Base-by-base conservation (phyloP, 2,113 vertebrate species). In the Sapajus apella region DNA sequence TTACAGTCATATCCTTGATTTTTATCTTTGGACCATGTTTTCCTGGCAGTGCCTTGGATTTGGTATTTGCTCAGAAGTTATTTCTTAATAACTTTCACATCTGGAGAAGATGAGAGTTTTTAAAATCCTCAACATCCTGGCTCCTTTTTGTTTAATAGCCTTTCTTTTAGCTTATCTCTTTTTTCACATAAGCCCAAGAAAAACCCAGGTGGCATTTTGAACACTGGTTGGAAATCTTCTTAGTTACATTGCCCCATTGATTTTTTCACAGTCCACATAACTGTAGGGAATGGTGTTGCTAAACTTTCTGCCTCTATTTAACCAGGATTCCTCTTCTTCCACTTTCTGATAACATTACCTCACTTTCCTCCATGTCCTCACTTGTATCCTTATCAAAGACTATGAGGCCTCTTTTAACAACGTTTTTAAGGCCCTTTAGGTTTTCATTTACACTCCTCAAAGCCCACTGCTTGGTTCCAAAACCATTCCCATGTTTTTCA, bases 21-120 rank as follows among this genome's bases (percentile, higher is more conserved):
- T 87, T 87, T 84, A 43, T 86, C 50, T 72, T 82, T 87, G 32
- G 52, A 23, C 20, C 7, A 1, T 37, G 55, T 64, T 87, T 92
- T 87, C 75, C 75, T 52, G 75, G 35, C 16, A 40, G 21, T 47
- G 50, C 37, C 27, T 73, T 91, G 56, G 64, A 70, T 94, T 86
- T 81, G 84, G 25, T 86, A 21, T 92, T 84, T 94, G 66, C 23
- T 68, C 64, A 88, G 37, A 73, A 80, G 50, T 87, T 37, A 9
- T 70, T 96, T 84, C 56, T 82, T 45, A 70, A 43, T 40, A 40
- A 40, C 37, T 81, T 79, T 95, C 73, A 23, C 23, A 61, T 94
- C 32, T 52, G 14, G 16, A 32, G 83, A 84, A 83, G 21, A 45
- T 64, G 47, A 83, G 43, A 50, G 43, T 58, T 92, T 92, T 40